phyloP scores from a whole-genome alignment of 1,140 invertebrate genomes.

The Akabosia matsudoensis region DNA sequence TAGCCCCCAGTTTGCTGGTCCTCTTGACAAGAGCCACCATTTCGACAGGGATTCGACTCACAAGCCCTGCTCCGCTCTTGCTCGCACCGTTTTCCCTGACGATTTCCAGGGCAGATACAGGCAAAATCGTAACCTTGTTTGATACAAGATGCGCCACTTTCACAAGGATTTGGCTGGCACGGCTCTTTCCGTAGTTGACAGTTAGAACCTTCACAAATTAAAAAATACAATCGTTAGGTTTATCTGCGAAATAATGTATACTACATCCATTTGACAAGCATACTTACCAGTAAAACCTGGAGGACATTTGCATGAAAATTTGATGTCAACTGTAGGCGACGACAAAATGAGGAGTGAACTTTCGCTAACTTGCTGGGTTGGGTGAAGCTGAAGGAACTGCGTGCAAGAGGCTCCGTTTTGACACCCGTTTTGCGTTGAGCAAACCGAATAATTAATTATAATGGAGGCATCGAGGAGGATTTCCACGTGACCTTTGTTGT shows the following conservation, averaged over 20 bases:
- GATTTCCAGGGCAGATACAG: constrained; percentile 70
- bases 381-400: constrained; percentile 67
- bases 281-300: constrained; percentile 70
- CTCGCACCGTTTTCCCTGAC: constrained; percentile 80
- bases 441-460: constrained; percentile 66
- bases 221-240: background rate
- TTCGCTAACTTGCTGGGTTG: constrained; percentile 63
- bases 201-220: constrained; percentile 46
- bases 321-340: constrained; percentile 70
- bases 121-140: constrained; percentile 76
- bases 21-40: constrained; percentile 83
- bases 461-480: constrained; percentile 45
- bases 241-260: background rate
- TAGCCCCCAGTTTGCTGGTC: constrained; percentile 75
- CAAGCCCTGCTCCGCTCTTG: constrained; percentile 76
- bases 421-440: constrained; percentile 62
- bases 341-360: constrained; percentile 75
- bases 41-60: constrained; percentile 76
- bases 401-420: constrained; percentile 73
- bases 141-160: constrained; percentile 73
- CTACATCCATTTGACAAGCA: background rate
- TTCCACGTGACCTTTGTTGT: constrained; percentile 54
- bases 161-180: constrained; percentile 85
- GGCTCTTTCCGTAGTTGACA: constrained; percentile 84
- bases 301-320: constrained; percentile 73